Conservation (phyloP, 2,797 vertebrate genomes). For the Argya squamiceps region DNA sequence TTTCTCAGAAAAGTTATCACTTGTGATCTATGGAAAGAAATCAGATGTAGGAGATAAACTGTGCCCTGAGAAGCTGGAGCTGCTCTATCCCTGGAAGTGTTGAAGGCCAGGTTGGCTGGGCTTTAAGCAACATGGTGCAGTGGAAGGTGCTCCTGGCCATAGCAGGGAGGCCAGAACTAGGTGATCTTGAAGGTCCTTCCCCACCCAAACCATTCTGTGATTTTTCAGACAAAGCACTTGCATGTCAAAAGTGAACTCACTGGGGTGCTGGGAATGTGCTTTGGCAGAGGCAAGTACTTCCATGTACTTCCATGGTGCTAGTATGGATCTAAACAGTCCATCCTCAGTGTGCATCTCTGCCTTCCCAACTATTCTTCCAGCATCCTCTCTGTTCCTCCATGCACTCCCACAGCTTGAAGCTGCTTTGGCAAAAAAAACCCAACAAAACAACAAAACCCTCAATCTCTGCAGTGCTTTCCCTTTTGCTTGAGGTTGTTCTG, state of each 20-base stretch:
- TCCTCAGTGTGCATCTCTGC: background rate
- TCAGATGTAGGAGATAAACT: fast-evolving
- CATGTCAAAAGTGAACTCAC: background rate
- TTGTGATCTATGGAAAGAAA: background rate
- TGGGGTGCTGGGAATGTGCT: background rate
- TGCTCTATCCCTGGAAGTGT: background rate
- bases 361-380: background rate
- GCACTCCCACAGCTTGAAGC: background rate
- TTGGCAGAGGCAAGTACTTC: background rate
- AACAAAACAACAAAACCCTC: background rate
- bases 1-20: background rate
- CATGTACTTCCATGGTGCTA: fast-evolving
- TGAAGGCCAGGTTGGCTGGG: background rate
- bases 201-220: background rate
- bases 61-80: background rate
- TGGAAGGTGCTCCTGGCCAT: background rate
- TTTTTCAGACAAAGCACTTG: background rate
- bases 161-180: too few relatives aligned
- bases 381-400: background rate
- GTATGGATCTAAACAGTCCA: background rate
- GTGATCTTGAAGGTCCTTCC: background rate
- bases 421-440: background rate
- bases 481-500: background rate
- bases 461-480: background rate
- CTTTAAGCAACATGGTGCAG: background rate